A percentile compares a stretch with the other conserved stretches of the same genome.
Evolutionary conservation across 2,113 vertebrate genomes (phyloP).

Genomic region (Dromiciops gliroides): DNA sequence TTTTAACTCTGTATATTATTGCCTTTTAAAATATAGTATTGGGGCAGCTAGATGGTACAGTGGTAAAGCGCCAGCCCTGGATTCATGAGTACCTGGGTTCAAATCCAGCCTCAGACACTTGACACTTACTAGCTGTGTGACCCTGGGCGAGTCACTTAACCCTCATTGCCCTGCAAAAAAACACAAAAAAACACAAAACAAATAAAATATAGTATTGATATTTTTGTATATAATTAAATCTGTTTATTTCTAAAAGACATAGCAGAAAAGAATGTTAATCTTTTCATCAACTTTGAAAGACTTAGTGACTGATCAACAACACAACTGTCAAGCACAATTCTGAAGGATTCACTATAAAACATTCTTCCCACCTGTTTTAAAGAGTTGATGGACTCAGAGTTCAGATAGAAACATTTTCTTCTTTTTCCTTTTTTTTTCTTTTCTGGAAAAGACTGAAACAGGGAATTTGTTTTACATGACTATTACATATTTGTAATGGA

Average conservation of each 20-base stretch:
- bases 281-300: background rate
- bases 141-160: too few relatives aligned
- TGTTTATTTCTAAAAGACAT: background rate
- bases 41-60: too few relatives aligned
- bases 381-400: background rate
- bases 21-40: background rate
- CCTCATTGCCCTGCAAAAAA: too few relatives aligned
- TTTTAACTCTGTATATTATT: background rate
- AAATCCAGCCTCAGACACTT: too few relatives aligned
- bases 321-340: background rate
- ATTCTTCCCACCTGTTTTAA: background rate
- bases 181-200: too few relatives aligned
- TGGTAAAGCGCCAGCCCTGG: too few relatives aligned
- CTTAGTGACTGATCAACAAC: background rate
- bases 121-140: too few relatives aligned
- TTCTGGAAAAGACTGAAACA: background rate
- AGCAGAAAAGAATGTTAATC: background rate
- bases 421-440: background rate
- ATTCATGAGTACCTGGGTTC: too few relatives aligned
- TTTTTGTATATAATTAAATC: background rate
- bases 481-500: background rate
- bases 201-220: background rate
- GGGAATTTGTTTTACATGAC: background rate
- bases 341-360: background rate
- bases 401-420: background rate